Conservation (phyloP, 1,140 invertebrate species). For the Apocrypta bakeri region DNA sequence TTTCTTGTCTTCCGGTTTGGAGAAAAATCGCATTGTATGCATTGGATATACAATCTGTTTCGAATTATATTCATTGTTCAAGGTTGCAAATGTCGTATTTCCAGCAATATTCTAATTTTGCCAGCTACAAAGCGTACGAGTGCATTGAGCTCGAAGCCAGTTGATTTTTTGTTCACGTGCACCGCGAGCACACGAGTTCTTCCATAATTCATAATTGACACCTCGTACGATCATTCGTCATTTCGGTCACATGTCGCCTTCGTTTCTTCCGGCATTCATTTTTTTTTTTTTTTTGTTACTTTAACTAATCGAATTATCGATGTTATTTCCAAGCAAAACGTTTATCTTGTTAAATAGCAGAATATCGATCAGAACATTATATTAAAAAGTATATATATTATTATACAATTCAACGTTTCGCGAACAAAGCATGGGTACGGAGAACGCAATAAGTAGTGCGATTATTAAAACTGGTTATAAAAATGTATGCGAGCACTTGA, state of each 20-base stretch:
- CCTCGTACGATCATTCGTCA: conserved; percentile 14
- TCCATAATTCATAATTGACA: conserved; percentile 16
- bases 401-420: neutral
- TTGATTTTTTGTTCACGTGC: neutral
- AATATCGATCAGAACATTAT: too few relatives aligned
- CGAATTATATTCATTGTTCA: neutral
- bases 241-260: neutral
- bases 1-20: neutral
- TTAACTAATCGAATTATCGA: too few relatives aligned
- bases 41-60: neutral
- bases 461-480: neutral
- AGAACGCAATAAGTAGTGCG: neutral
- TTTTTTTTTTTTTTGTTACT: too few relatives aligned
- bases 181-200: neutral
- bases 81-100: neutral
- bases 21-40: neutral
- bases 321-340: too few relatives aligned
- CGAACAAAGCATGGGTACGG: neutral
- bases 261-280: neutral
- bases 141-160: neutral
- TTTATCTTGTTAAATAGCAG: too few relatives aligned
- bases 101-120: neutral
- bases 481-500: neutral
- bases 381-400: too few relatives aligned
- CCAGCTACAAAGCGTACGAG: neutral